Base-by-base conservation (phyloP, 2,888 invertebrate genomes). In the Habroteleia sp. region DNA sequence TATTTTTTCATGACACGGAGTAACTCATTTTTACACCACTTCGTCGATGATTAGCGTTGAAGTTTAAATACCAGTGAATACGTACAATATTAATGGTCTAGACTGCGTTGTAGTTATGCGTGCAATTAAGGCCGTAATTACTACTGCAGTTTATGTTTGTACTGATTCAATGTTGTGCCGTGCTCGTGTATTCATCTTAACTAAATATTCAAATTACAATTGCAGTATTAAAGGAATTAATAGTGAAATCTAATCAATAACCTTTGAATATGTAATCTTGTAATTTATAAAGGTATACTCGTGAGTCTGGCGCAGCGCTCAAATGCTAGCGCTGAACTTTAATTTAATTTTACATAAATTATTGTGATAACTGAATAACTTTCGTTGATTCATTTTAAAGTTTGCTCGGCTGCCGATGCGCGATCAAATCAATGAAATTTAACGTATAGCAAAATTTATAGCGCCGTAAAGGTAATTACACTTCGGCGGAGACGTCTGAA, bases 141-240 rank as follows among this genome's bases (percentile, higher is more conserved):
- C 72, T 50, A 50, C 42, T 17, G 50, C 63, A 52, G 56, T 73
- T 65, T 73, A 52, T 44, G 52, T 73, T 73, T 73, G 65, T 73
- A 42, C 52, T 31, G 58, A 73, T 58, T 65, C 65, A 42, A 50
- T 37, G 50, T 50, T 48, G 16, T 13, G 8, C 29, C 23, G 7
- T 13, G 37, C 46, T 33, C 41, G 33, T 60, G 58, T 58, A 73
- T 73, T 58, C 65, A 33, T 65, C 72, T 73, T 50, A 41, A 52
- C 58, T 63, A 58, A 73, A 65, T 65, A 73, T 73, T 73, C 58
- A 56, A 73, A 73, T 73, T 72, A 33, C 63, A 35, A 50, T 56
- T 33, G 72, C 65, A 29, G 35, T 29, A 37, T 58, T 58, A 65
- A 65, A 73, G 56, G 48, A 63, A 52, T 62, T 69, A 69, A 52